Evolutionary conservation across 2,113 vertebrate genomes (phyloP), one percentile per base, ranked within the genome.

Genomic region (Hassar affinis): DNA sequence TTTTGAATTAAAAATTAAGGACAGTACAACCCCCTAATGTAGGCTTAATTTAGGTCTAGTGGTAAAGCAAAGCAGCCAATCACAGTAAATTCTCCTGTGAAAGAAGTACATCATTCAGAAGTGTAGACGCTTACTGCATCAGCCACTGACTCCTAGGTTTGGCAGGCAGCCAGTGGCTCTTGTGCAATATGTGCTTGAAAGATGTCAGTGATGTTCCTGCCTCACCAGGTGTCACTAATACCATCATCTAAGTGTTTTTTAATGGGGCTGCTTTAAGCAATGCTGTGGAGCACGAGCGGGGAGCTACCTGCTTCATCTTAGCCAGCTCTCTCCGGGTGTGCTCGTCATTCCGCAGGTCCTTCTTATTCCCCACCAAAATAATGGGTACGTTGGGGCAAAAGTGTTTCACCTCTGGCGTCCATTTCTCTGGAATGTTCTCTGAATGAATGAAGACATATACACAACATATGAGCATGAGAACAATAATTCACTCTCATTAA

Each of bases 401-500:
- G 90, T 99, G 98, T 88, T 98, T 99, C 92, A 99, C 97, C 91
- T 99, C 97, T 0, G 97, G 98, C 0, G 97, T 99, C 98, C 98
- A 99, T 89, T 99, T 99, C 91, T 99, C 98, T 0, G 98, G 97
- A 88, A 99, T 99, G 87, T 99, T 99, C 91, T 99, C 98, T 99
- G 90, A 79, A 83, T 83, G 56, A 25, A 72, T 51, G 84, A 61
- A 90, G 22, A 88, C 11, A 61, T 89, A 89, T 22, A 87, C 18
- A 62, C 90, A 69, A 35, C 49, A 61, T 83, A 83, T 49, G 52
- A 42, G 15, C 38, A 30, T 54, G 27, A 78, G 54, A 83, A 86
- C 81, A 82, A 33, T 61, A 47, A 56, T 10, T 57, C 25, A 27
- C 2, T 33, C 42, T 74, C 9, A 20, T 42, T 66, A 51, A 35